Evolutionary conservation across 2,797 vertebrate species (phyloP).

Genomic region (Capromys pilorides): DNA sequence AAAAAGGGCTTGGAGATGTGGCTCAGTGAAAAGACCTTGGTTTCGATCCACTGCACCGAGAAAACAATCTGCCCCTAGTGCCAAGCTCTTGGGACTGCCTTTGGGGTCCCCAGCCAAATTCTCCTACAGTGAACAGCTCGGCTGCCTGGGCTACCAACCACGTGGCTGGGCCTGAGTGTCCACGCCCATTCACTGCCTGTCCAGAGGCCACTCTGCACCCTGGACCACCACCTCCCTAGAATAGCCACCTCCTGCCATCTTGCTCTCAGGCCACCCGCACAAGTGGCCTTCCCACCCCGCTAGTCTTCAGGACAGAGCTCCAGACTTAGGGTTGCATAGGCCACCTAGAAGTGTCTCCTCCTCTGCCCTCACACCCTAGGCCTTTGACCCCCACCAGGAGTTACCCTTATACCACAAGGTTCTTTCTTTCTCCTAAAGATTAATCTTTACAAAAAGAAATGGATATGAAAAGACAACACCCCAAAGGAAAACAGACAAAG

Average conservation of each 20-base stretch:
- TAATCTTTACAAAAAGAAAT: neutral
- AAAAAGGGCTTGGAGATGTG: neutral
- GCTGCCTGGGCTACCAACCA: neutral
- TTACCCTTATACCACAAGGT: neutral
- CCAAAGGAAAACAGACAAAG: neutral
- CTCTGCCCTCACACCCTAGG: neutral
- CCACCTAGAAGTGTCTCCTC: neutral
- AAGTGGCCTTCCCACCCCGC: too few relatives aligned
- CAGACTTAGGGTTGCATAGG: rapidly evolving
- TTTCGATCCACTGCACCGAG: neutral
- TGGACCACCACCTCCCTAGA: rapidly evolving
- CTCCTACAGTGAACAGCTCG: neutral
- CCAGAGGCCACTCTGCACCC: rapidly evolving
- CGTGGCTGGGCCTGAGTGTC: neutral
- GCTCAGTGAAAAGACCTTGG: neutral
- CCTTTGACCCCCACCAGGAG: neutral
- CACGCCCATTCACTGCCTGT: neutral
- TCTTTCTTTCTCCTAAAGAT: neutral
- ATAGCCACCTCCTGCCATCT: too few relatives aligned
- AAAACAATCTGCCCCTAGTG: neutral
- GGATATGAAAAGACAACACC: neutral
- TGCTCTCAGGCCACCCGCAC: neutral
- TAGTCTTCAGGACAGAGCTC: neutral
- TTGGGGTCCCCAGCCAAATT: neutral
- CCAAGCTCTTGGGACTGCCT: neutral